Evolutionary conservation across 2,797 vertebrate species (phyloP).

Genomic region (Apogon talboti): DNA sequence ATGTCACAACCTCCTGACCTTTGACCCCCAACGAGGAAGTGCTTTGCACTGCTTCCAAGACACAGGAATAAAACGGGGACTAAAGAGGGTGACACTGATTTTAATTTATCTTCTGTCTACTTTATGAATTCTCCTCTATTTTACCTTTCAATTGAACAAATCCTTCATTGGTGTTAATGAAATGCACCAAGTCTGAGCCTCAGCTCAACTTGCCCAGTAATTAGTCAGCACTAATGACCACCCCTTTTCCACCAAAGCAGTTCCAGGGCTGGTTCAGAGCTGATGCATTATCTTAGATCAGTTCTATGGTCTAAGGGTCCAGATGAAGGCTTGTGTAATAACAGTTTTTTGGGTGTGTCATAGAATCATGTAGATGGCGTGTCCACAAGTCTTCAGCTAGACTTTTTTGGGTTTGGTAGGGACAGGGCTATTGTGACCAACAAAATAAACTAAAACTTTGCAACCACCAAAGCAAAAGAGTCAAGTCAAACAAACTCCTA

Average conservation of each 20-base stretch:
- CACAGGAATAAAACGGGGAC: constrained; percentile 41
- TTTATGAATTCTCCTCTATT: constrained; percentile 3
- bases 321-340: no score
- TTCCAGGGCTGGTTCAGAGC: no score
- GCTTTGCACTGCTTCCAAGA: constrained; percentile 19
- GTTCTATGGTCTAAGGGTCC: no score
- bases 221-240: not conserved
- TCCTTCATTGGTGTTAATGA: not conserved
- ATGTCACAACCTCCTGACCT: constrained; percentile 80
- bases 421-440: no score
- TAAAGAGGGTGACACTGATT: constrained; percentile 23
- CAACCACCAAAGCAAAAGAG: no score
- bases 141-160: constrained; percentile 22
- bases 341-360: no score
- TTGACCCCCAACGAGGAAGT: constrained; percentile 21
- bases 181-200: not conserved
- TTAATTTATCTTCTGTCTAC: constrained; percentile 24
- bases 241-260: not conserved
- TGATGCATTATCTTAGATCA: no score
- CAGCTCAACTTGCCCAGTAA: not conserved
- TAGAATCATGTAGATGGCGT: no score
- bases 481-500: no score
- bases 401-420: no score
- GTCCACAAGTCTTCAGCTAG: no score
- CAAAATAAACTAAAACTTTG: no score